These are phyloP conservation scores for Hydropsyche tenuis DNA, from an alignment of 1,140 invertebrate species.

Conservation along the genomic window DNA sequence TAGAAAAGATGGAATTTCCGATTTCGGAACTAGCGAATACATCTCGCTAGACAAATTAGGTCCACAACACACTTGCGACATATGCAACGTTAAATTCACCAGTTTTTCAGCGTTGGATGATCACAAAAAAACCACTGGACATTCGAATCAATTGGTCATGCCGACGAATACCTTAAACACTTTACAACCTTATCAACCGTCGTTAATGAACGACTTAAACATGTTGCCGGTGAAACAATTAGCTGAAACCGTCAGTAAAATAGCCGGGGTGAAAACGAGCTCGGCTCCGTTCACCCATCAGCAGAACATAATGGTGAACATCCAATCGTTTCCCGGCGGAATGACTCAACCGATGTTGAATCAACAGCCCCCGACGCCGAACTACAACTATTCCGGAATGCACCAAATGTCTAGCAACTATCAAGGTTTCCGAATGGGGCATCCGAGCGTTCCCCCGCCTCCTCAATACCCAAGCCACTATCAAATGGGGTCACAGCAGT, in stretches of 20 bases:
- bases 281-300: constrained; percentile 58
- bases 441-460: constrained; percentile 14
- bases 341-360: constrained; percentile 25
- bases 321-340: constrained; percentile 59
- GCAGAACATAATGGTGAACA: constrained; percentile 63
- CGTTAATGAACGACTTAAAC: constrained; percentile 51
- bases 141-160: constrained; percentile 55
- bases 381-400: constrained; percentile 43
- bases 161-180: constrained; percentile 28
- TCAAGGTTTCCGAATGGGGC: constrained; percentile 28
- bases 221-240: constrained; percentile 60
- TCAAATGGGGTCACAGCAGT: constrained; percentile 24
- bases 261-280: constrained; percentile 53
- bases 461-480: constrained; percentile 19
- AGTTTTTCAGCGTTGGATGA: constrained; percentile 57
- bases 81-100: constrained; percentile 60
- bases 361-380: constrained; percentile 30
- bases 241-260: constrained; percentile 60
- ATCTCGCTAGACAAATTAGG: constrained; percentile 58
- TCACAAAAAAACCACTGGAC: constrained; percentile 57
- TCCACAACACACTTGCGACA: constrained; percentile 60
- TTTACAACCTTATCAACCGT: constrained; percentile 54
- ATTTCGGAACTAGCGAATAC: constrained; percentile 44
- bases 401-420: background rate
- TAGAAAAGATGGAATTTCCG: constrained; percentile 33